These are phyloP conservation scores for Scomber japonicus DNA, from an alignment of 2,113 vertebrate species.

Conservation along the genomic window DNA sequence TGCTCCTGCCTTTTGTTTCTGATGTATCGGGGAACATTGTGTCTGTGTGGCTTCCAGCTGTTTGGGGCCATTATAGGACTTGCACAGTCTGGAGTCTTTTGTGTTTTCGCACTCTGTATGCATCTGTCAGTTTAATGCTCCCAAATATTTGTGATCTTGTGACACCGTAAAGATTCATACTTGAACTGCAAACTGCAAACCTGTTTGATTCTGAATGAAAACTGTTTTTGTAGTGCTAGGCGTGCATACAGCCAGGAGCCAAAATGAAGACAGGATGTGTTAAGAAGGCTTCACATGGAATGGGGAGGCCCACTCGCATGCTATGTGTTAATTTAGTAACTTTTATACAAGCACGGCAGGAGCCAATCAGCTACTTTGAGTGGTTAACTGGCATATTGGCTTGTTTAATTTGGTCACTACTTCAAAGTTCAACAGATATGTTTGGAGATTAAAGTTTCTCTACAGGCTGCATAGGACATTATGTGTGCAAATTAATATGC, in stretches of 20 bases:
- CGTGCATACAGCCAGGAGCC: slow-evolving; percentile 6
- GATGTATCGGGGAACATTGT: neutral
- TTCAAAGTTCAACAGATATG: no score
- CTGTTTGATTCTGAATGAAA: neutral
- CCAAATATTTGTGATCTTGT: slow-evolving; percentile 5
- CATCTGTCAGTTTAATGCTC: slow-evolving; percentile 1
- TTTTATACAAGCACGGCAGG: no score
- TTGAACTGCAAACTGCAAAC: slow-evolving; percentile 7
- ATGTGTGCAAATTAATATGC: no score
- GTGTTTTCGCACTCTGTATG: neutral
- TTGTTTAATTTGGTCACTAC: no score
- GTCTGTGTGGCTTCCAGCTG: neutral
- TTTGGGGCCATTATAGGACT: neutral
- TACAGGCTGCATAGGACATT: no score
- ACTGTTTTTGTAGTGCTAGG: slow-evolving; percentile 3
- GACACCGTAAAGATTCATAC: neutral
- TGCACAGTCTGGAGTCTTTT: neutral
- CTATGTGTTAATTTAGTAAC: no score
- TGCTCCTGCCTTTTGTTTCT: neutral
- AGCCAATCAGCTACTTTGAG: no score
- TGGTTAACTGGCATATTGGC: no score
- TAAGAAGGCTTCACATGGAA: no score
- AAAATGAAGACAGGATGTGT: neutral
- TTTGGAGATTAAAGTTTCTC: no score
- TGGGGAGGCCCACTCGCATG: no score